phyloP scores from a whole-genome alignment of 2,888 invertebrate species.

The Pristionchus japonicus region DNA sequence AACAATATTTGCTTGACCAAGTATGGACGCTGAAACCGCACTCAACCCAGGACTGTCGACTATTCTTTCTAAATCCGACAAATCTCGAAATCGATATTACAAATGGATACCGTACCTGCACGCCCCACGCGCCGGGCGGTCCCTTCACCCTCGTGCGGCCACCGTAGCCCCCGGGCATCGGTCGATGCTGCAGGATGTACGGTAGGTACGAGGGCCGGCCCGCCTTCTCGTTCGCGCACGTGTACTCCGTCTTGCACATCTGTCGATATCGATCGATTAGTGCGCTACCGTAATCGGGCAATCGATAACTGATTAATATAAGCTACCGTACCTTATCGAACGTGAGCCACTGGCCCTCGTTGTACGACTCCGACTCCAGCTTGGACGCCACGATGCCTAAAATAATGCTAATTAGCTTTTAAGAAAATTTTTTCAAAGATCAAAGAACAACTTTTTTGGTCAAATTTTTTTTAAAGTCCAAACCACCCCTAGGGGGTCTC shows the following conservation, averaged over 20 bases:
- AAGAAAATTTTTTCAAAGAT: no score
- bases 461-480: no score
- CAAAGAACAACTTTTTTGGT: no score
- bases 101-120: conserved; percentile 5
- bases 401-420: neutral
- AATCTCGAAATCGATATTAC: no score
- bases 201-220: neutral
- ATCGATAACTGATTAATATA: neutral
- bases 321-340: neutral
- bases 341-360: neutral
- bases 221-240: neutral
- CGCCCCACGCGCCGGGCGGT: neutral
- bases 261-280: neutral
- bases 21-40: no score
- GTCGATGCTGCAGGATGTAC: neutral
- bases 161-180: neutral
- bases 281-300: neutral
- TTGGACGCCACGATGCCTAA: neutral
- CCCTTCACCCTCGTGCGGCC: neutral
- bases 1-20: no score
- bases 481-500: no score
- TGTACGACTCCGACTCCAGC: neutral
- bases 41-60: no score
- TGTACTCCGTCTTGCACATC: neutral
- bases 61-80: no score